Evolutionary conservation across 2,888 invertebrate species (phyloP).

Genomic region (Lithophane ornitopus): DNA sequence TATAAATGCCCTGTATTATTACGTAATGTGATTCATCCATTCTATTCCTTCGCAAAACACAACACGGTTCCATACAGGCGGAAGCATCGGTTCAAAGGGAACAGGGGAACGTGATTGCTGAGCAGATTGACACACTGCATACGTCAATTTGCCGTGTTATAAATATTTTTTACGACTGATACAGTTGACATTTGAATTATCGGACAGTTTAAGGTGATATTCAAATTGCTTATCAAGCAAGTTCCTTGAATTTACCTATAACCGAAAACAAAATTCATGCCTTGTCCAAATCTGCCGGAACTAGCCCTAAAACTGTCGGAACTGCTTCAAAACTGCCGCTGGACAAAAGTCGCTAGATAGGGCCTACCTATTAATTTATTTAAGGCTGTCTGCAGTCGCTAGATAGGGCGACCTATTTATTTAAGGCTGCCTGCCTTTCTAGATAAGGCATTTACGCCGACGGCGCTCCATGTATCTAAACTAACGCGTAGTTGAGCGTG

Average conservation of each 20-base stretch:
- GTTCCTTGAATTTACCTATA: neutral
- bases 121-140: neutral
- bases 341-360: neutral
- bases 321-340: neutral
- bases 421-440: neutral
- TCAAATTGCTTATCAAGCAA: neutral
- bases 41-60: neutral
- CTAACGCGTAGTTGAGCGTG: neutral
- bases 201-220: neutral
- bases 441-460: neutral
- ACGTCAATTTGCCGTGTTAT: neutral
- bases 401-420: neutral
- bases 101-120: neutral
- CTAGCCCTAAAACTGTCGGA: neutral
- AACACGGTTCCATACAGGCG: neutral
- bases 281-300: neutral
- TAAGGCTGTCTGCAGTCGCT: neutral
- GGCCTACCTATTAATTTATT: neutral
- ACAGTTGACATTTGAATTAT: conserved; percentile 1
- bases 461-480: too few relatives aligned
- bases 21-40: neutral
- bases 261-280: neutral
- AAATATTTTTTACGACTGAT: neutral
- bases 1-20: too few relatives aligned
- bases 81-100: neutral